A percentile compares a stretch with the other conserved stretches of the same genome.
Evolutionary conservation across 2,113 vertebrate genomes (phyloP).

Genomic region (Vulpes ferrilata): DNA sequence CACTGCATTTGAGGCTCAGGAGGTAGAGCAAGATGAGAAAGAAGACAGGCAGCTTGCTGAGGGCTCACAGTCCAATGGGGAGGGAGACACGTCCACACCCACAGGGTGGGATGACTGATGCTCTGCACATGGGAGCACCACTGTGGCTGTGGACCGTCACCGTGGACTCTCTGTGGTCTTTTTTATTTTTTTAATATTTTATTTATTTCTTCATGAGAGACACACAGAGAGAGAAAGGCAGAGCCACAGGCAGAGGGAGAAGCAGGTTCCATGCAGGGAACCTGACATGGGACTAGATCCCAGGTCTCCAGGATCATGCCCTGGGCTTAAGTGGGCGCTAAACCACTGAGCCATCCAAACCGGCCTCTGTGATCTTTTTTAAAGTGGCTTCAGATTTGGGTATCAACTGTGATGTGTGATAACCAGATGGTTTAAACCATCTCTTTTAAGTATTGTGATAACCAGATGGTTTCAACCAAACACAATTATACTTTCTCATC

Average conservation of each 20-base stretch:
- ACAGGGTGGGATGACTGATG: background rate
- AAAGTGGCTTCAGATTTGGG: background rate
- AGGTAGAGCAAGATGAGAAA: background rate
- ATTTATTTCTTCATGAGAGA: too few relatives aligned
- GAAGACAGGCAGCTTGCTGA: background rate
- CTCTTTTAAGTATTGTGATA: background rate
- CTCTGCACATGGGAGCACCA: rapidly evolving
- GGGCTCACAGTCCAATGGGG: background rate
- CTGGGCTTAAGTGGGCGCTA: too few relatives aligned
- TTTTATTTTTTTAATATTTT: too few relatives aligned
- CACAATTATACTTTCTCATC: background rate
- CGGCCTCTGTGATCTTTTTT: too few relatives aligned
- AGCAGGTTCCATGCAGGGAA: too few relatives aligned
- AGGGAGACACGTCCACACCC: background rate
- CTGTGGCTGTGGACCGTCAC: too few relatives aligned
- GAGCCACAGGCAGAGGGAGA: too few relatives aligned
- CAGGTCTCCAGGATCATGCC: too few relatives aligned
- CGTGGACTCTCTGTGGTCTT: background rate
- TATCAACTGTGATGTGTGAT: background rate
- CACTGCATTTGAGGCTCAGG: background rate
- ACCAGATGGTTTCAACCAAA: background rate
- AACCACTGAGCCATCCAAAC: too few relatives aligned
- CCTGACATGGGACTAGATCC: too few relatives aligned
- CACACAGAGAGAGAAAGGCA: too few relatives aligned
- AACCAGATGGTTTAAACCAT: background rate